phyloP scores from a whole-genome alignment of 1,140 invertebrate species.

The Thaumetopoea pityocampa region DNA sequence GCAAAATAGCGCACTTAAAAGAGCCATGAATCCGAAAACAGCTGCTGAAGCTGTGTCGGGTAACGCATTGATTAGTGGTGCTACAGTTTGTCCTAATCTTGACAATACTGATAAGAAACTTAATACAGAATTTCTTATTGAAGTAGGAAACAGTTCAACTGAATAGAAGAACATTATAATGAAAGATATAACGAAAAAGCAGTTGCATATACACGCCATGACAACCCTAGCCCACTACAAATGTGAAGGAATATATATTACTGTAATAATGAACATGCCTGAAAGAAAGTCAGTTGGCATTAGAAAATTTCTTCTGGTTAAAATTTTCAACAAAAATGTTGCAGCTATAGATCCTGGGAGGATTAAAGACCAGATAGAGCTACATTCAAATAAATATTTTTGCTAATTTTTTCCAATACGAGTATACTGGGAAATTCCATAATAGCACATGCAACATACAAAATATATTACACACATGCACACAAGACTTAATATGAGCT shows the following conservation, averaged over 20 bases:
- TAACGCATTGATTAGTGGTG: slow-evolving; percentile 65
- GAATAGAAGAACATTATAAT: slow-evolving; percentile 76
- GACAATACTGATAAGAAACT: slow-evolving; percentile 75
- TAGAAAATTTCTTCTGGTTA: slow-evolving; percentile 79
- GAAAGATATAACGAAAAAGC: slow-evolving; percentile 74
- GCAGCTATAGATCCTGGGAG: slow-evolving; percentile 81
- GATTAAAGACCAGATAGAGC: slow-evolving; percentile 78
- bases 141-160: slow-evolving; percentile 77
- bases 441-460: slow-evolving; percentile 84
- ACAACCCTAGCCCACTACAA: slow-evolving; percentile 36
- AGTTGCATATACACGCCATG: slow-evolving; percentile 76
- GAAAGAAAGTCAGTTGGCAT: slow-evolving; percentile 77
- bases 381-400: slow-evolving; percentile 83
- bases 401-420: slow-evolving; percentile 81
- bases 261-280: slow-evolving; percentile 77
- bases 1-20: slow-evolving; percentile 78
- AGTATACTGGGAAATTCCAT: slow-evolving; percentile 84
- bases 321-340: slow-evolving; percentile 78
- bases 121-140: slow-evolving; percentile 74
- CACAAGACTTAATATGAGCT: slow-evolving; percentile 32
- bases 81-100: slow-evolving; percentile 72
- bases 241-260: slow-evolving; percentile 69
- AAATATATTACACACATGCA: slow-evolving; percentile 82
- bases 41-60: slow-evolving; percentile 74
- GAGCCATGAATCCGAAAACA: slow-evolving; percentile 79